Base-by-base conservation (phyloP, 1,140 invertebrate species). In the Apis cerana region DNA sequence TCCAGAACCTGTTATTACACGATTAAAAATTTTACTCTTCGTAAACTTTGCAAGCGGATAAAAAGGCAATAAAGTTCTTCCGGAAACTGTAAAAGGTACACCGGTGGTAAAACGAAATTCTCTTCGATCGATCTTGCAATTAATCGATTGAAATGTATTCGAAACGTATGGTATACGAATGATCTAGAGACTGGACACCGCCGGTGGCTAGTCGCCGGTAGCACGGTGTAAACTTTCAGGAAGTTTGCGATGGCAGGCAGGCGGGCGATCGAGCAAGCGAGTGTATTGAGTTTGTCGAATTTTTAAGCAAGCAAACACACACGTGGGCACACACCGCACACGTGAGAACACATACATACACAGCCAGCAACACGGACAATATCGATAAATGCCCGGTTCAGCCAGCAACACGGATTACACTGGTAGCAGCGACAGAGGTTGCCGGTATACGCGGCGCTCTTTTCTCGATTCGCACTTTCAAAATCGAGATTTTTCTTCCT, bases 301-400 rank as follows among this genome's bases (percentile, higher is more conserved):
- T 33, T 43, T 54, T 17, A 85, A 70, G 83, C 86, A 88, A 87
- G 82, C 86, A 54, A 65, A 78, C 85, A 88, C 85, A 81, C 81
- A 86, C 67, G 81, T 70, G 80, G 52, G 71, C 80, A 86, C 82
- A 88, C 78, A 80, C 75, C 85, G 83, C 80, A 83, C 86, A 52
- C 87, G 72, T 67, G 76, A 62, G 82, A 77, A 86, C 77, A 81
- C 85, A 75, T 79, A 82, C 75, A 77, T 85, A 88, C 78, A 79
- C 86, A 88, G 62, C 67, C 79, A 82, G 75, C 79, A 79, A 88
- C 67, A 62, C 61, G 69, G 33, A 82, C 77, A 78, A 87, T 84
- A 88, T 88, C 75, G 64, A 85, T 27, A 83, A 23, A 86, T 82
- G 70, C 78, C 77, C 64, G 82, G 69, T 80, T 83, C 82, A 84